Evolutionary conservation across 2,113 vertebrate genomes (phyloP), one percentile per base, ranked within the genome.

Genomic region (Dicrurus megarhynchus): DNA sequence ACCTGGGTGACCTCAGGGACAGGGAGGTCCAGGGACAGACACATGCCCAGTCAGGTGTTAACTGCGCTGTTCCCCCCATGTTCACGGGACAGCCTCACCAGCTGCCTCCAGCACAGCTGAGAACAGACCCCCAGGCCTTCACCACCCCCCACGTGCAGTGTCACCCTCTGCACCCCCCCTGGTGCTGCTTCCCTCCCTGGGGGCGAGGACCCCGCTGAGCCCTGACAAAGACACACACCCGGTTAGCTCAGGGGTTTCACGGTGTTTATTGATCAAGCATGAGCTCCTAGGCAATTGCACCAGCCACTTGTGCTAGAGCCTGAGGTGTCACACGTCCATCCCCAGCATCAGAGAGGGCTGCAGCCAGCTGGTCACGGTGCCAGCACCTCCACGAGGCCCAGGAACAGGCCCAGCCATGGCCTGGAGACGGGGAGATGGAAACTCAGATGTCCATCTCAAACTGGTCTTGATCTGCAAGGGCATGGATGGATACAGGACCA

Each of bases 401-500:
- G 86, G 91, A 96, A 96, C 84, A 97, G 94, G 94, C 94, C 73
- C 91, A 92, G 91, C 86, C 89, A 81, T 59, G 64, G 93, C 94
- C 93, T 95, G 93, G 86, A 95, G 89, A 94, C 33, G 0, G 24
- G 90, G 83, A 95, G 89, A 90, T 92, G 93, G 84, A 93, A 95
- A 92, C 82, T 97, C 95, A 98, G 97, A 97, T 97, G 95, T 98
- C 98, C 97, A 98, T 98, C 97, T 98, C 97, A 97, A 98, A 98
- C 64, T 98, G 97, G 95, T 97, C 96, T 30, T 98, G 97, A 97
- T 98, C 98, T 98, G 94, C 44, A 92, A 90, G 60, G 78, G 83
- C 33, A 95, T 1, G 4, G 61, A 98, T 63, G 83, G 70, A 96
- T 19, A 92, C 14, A 85, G 57, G n/a, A n/a, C 15, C 44, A 73